Evolutionary conservation across 30 jellyfish, hydroid and myxozoan genomes (phyloP).

Genomic region (Aurelia coerulea): DNA sequence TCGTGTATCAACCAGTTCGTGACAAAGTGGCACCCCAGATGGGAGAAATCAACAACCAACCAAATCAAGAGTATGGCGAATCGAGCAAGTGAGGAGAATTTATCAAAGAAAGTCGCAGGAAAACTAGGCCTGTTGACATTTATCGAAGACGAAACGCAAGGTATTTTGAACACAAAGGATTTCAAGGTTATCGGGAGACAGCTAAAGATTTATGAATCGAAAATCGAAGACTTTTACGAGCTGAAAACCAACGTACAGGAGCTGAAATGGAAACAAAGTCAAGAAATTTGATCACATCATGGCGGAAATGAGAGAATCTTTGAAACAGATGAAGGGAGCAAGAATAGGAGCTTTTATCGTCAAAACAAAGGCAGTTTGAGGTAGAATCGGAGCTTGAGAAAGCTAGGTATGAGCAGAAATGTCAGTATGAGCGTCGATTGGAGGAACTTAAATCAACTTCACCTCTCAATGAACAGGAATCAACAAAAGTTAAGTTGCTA

Average conservation of each 20-base stretch:
- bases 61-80: no score
- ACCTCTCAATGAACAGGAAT: not conserved
- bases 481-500: conserved; percentile 1
- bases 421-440: no score
- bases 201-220: conserved; percentile 14
- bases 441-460: not conserved
- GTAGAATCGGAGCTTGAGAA: conserved; percentile 3
- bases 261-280: not conserved
- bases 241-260: not conserved
- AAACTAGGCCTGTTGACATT: no score
- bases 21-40: no score
- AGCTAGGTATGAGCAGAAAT: no score
- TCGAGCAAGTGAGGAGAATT: no score
- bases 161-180: conserved; percentile 17
- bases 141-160: not conserved
- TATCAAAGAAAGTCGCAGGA: no score
- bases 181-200: conserved; percentile 15
- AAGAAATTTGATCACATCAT: not conserved
- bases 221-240: conserved; percentile 23
- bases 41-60: no score
- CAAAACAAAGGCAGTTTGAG: not conserved
- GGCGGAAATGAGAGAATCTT: conserved; percentile 16
- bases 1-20: no score
- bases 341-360: conserved; percentile 10
- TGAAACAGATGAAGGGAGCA: conserved; percentile 19